A percentile compares a stretch with the other conserved stretches of the same genome.
Conservation (phyloP, 2,888 invertebrate species). For the Elysia crispata region DNA sequence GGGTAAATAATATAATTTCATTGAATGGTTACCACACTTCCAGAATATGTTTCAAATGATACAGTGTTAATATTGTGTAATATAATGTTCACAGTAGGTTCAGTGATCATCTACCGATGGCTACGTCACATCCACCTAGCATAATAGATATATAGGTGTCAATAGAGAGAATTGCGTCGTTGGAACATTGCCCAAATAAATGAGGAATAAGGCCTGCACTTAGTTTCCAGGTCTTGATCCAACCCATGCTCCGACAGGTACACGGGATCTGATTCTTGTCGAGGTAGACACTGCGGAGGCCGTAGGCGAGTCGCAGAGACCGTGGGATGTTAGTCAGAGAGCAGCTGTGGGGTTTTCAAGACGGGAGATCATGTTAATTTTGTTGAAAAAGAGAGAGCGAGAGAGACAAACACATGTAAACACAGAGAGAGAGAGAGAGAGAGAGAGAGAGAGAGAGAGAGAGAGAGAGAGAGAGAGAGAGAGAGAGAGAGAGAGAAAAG, state of each 20-base stretch:
- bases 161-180: neutral
- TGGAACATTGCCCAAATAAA: slow-evolving; percentile 38
- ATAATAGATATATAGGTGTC: neutral
- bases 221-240: slow-evolving; percentile 42
- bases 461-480: no score
- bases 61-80: no score
- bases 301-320: slow-evolving; percentile 35
- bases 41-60: no score
- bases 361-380: no score
- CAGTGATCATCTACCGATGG: no score
- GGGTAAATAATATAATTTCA: no score
- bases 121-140: no score
- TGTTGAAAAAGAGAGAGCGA: neutral
- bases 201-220: slow-evolving; percentile 40
- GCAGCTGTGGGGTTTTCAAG: neutral
- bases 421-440: no score
- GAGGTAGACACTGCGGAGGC: slow-evolving; percentile 38
- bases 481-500: no score
- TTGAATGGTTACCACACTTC: no score
- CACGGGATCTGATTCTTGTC: slow-evolving; percentile 42
- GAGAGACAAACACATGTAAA: neutral
- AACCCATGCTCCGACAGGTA: slow-evolving; percentile 39
- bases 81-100: no score
- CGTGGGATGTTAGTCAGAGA: slow-evolving; percentile 37
- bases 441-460: no score